Conservation (phyloP, 2,888 invertebrate genomes). For the Eucera pruinosa region DNA sequence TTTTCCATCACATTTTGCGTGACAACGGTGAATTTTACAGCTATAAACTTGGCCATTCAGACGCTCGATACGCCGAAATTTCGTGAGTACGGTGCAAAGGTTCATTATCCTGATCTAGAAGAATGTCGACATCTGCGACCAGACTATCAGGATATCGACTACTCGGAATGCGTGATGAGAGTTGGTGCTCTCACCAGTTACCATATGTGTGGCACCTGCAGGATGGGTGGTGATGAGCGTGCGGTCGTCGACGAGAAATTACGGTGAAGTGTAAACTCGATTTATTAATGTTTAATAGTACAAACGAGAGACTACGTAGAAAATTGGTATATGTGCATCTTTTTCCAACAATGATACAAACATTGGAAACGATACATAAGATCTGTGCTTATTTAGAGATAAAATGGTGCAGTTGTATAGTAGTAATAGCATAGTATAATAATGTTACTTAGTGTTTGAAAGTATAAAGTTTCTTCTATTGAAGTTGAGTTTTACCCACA, state of each 20-base stretch:
- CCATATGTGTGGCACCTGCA: conserved; percentile 92
- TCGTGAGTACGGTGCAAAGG: conserved; percentile 86
- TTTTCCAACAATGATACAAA: too few relatives aligned
- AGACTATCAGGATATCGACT: conserved; percentile 85
- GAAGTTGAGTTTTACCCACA: too few relatives aligned
- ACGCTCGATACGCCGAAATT: conserved; percentile 86
- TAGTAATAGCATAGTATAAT: too few relatives aligned
- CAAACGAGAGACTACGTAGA: too few relatives aligned
- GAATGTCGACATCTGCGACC: conserved; percentile 87
- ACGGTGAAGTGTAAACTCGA: conserved; percentile 83
- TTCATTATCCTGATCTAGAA: conserved; percentile 88
- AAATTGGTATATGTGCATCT: too few relatives aligned
- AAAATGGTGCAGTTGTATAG: too few relatives aligned
- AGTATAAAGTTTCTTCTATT: too few relatives aligned
- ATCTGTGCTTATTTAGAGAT: too few relatives aligned
- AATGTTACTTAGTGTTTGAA: too few relatives aligned
- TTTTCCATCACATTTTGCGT: neutral
- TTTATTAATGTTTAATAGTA: too few relatives aligned
- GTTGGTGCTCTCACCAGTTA: conserved; percentile 89
- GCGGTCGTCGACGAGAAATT: conserved; percentile 89
- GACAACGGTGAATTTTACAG: conserved; percentile 79
- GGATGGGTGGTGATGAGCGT: conserved; percentile 86
- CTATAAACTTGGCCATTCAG: conserved; percentile 86
- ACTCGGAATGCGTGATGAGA: conserved; percentile 88
- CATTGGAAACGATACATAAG: too few relatives aligned